Conservation (phyloP, 1,140 invertebrate species). For the Leptopilina clavipes region DNA sequence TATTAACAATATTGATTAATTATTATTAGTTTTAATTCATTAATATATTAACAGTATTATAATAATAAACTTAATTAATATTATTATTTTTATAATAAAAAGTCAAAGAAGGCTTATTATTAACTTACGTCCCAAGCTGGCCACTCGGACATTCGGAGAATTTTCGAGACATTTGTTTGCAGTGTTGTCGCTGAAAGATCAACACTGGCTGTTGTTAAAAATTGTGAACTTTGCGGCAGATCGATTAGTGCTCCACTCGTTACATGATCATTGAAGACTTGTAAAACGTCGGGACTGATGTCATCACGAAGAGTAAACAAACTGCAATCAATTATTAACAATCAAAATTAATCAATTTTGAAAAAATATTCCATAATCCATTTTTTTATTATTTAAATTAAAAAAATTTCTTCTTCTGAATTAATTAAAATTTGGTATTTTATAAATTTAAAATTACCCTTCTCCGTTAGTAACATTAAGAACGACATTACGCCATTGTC, state of each 20-base stretch:
- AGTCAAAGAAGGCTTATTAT: neutral
- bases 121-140: conserved; percentile 66
- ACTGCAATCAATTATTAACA: conserved; percentile 52
- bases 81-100: too few relatives aligned
- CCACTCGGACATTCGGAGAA: conserved; percentile 57
- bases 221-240: conserved; percentile 64
- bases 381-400: too few relatives aligned
- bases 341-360: neutral
- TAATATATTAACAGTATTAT: too few relatives aligned
- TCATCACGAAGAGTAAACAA: conserved; percentile 67
- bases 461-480: conserved; percentile 74
- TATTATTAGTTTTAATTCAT: too few relatives aligned
- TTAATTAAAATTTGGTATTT: neutral
- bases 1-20: neutral
- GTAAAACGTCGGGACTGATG: conserved; percentile 60
- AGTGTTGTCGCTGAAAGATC: conserved; percentile 57
- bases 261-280: conserved; percentile 58
- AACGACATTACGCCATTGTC: conserved; percentile 77
- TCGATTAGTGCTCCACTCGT: conserved; percentile 56
- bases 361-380: too few relatives aligned
- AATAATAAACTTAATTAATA: too few relatives aligned
- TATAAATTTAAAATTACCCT: conserved; percentile 55
- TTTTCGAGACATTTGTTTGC: conserved; percentile 52
- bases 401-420: too few relatives aligned
- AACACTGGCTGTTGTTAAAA: conserved; percentile 54